Evolutionary conservation across 2,797 vertebrate species (phyloP), one percentile per base, ranked within the genome.

Genomic region (Pseudomugil tenellus): DNA sequence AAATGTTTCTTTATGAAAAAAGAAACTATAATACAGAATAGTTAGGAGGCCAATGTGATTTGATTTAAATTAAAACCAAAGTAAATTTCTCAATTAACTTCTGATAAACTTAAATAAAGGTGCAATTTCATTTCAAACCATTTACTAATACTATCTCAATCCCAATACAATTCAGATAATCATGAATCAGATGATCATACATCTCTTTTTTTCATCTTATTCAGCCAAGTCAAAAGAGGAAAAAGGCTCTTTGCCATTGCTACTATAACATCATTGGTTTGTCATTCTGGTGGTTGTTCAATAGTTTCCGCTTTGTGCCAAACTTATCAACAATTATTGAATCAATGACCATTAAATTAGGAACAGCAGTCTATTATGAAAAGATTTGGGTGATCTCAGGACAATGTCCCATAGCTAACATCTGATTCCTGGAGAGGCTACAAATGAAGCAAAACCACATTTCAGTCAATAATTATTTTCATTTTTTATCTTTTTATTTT

Each of bases 341-440:
- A 70, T 23, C 13, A 1, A 52, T 26, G 28, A 31, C 10, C 23
- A 52, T 53, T 32, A n/a, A 31, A 57, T 53, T 41, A 17, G 21
- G 8, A 28, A 57, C n/a, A 69, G n/a, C 31, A 25, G 21, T n/a
- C 10, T 23, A 31, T 17, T n/a, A 23, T 63, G 53, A 16, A 34
- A 31, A 25, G 35, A 48, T 43, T 41, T 39, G 29, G 29, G 37
- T 63, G 61, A 58, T 28, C 11, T 31, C 46, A 46, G 29, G 64
- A 17, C 29, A 46, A n/a, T 41, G 35, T 26, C 21, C 31, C 31
- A n/a, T 11, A 19, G 4, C 3, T 17, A 55, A 2, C 25, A 61
- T 29, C 29, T 21, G 25, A 4, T 8, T 34, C 17, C 6, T 66
- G 25, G 32, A 11, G 6, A 48, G 21, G 28, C 11, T 41, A 16